Evolutionary conservation across 1,140 invertebrate genomes (phyloP).

Genomic region (Bombus vancouverensis): DNA sequence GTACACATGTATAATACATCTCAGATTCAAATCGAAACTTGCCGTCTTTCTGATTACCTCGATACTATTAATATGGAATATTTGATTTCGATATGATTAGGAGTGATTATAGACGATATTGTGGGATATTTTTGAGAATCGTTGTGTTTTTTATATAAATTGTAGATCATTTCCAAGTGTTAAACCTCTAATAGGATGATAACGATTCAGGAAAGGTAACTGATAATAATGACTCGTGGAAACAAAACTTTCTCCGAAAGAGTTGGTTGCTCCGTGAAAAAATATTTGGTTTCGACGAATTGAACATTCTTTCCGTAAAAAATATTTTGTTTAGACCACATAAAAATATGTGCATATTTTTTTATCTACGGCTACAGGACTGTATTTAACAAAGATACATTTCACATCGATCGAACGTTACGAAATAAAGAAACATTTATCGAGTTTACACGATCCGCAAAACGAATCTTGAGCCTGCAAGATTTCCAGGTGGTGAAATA

Average conservation of each 20-base stretch:
- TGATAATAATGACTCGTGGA: not conserved
- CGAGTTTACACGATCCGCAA: not conserved
- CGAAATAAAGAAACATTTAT: not conserved
- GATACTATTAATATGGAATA: too few relatives aligned
- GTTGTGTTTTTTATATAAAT: not conserved
- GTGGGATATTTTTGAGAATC: not conserved
- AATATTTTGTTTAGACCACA: not conserved
- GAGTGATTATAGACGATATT: too few relatives aligned
- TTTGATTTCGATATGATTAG: too few relatives aligned
- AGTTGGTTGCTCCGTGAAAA: not conserved
- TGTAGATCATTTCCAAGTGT: not conserved
- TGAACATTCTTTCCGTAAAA: not conserved
- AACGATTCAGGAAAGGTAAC: too few relatives aligned
- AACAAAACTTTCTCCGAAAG: conserved; percentile 34
- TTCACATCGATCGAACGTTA: too few relatives aligned
- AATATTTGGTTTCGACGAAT: not conserved
- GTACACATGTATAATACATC: not conserved
- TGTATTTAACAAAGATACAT: not conserved
- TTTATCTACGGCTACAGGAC: not conserved
- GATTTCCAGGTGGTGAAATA: too few relatives aligned
- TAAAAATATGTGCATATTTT: not conserved
- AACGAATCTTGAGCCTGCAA: not conserved
- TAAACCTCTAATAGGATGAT: too few relatives aligned
- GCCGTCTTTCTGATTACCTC: too few relatives aligned
- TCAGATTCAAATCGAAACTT: too few relatives aligned